Evolutionary conservation across 2,797 vertebrate genomes (phyloP).

Genomic region (Kryptolebias ocellatus): DNA sequence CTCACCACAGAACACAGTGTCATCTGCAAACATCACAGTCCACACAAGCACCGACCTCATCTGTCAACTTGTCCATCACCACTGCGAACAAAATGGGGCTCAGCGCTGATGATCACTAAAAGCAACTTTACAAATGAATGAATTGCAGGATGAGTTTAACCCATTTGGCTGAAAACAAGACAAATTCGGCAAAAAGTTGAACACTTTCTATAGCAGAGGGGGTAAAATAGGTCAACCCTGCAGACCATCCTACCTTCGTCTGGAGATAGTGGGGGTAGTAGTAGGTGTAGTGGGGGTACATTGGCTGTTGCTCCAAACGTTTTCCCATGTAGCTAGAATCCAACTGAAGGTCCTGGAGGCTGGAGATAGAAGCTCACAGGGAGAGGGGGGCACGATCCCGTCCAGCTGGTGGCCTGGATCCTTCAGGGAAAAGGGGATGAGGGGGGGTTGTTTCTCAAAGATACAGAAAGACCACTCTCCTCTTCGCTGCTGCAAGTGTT

Average conservation of each 20-base stretch:
- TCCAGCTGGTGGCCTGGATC: slow-evolving; percentile 57
- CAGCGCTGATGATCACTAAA: too few species aligned
- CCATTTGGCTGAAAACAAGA: not conserved
- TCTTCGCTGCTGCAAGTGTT: slow-evolving; percentile 35
- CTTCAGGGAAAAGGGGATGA: slow-evolving; percentile 32
- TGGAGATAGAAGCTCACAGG: slow-evolving; percentile 73
- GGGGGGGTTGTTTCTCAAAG: slow-evolving; percentile 41
- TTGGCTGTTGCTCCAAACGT: slow-evolving; percentile 98
- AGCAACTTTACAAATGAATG: not conserved
- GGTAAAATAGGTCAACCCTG: slow-evolving; percentile 52
- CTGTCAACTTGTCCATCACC: too few species aligned
- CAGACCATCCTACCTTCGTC: slow-evolving; percentile 89
- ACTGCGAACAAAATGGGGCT: too few species aligned
- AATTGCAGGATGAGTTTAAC: slow-evolving; percentile 3
- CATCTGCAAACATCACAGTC: too few species aligned
- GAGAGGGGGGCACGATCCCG: slow-evolving; percentile 43
- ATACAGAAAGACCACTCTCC: slow-evolving; percentile 43
- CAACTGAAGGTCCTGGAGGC: slow-evolving; percentile 87
- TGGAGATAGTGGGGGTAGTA: slow-evolving; percentile 98
- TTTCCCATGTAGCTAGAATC: slow-evolving; percentile 99
- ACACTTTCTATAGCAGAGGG: slow-evolving; percentile 7
- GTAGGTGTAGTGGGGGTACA: slow-evolving; percentile 99
- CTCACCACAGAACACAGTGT: too few species aligned
- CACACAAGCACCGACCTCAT: too few species aligned
- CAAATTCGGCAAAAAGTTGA: slow-evolving; percentile 5